phyloP scores from a whole-genome alignment of 2,888 invertebrate species.

The Platypus cylindrus region DNA sequence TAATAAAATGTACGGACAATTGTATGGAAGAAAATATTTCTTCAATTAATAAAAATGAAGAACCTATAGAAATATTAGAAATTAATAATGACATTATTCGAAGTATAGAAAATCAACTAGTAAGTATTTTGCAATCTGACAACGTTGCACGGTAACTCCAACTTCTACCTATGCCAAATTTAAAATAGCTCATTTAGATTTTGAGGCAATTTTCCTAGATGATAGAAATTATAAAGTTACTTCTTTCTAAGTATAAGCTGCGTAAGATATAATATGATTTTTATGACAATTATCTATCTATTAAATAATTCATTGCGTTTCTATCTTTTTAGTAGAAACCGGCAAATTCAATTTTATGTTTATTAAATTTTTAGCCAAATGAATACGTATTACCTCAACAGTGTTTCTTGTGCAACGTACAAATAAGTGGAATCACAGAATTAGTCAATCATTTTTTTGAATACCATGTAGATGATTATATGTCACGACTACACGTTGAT shows the following conservation, averaged over 20 bases:
- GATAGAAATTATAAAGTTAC: not conserved
- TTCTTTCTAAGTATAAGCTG: not conserved
- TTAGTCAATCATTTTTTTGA: slow-evolving; percentile 40
- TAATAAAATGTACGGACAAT: slow-evolving; percentile 16
- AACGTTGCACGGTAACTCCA: too few relatives aligned
- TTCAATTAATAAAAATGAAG: too few relatives aligned
- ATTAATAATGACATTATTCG: slow-evolving; percentile 4
- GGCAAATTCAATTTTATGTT: not conserved
- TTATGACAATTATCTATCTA: not conserved
- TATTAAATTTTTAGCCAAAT: slow-evolving; percentile 1
- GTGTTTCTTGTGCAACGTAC: slow-evolving; percentile 41
- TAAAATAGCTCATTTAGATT: too few relatives aligned
- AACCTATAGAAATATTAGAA: slow-evolving; percentile 2
- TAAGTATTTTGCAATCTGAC: too few relatives aligned
- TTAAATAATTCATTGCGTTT: not conserved
- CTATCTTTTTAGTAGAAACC: not conserved
- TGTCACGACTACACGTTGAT: too few relatives aligned
- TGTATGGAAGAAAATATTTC: too few relatives aligned
- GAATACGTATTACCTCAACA: slow-evolving; percentile 30
- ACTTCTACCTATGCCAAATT: too few relatives aligned
- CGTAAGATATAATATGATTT: not conserved
- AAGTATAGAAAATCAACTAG: too few relatives aligned
- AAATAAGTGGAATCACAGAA: slow-evolving; percentile 35
- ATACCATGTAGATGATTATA: slow-evolving; percentile 39
- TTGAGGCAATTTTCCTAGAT: not conserved